Conservation (phyloP, 2,113 vertebrate species). For the Sceloporus undulatus region DNA sequence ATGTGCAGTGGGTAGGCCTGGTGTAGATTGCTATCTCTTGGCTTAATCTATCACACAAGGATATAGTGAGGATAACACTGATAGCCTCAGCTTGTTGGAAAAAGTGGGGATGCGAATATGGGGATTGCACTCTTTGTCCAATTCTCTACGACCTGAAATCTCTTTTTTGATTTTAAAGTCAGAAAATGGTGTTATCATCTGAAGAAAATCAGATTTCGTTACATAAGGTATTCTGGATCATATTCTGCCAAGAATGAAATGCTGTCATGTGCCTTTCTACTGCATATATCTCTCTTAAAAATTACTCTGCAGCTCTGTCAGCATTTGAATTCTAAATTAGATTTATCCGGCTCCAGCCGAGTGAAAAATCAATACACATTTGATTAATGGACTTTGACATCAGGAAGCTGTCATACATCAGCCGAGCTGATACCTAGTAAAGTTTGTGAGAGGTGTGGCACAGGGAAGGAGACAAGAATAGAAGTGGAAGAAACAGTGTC, state of each 20-base stretch:
- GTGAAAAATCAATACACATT: constrained; percentile 32
- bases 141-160: not conserved
- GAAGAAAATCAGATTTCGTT: not conserved
- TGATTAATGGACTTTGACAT: constrained; percentile 27
- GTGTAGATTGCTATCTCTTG: not conserved
- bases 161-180: not conserved
- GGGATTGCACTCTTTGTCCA: not conserved
- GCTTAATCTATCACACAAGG: not conserved
- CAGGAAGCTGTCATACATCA: constrained; percentile 1
- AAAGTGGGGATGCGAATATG: not conserved
- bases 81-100: not conserved
- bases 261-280: rapidly evolving
- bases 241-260: not conserved
- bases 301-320: not conserved
- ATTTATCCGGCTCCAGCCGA: constrained; percentile 25
- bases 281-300: not conserved
- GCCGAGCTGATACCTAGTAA: not conserved
- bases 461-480: not conserved
- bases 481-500: not conserved
- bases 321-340: constrained; percentile 36
- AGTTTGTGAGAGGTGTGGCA: not conserved
- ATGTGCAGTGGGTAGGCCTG: not conserved
- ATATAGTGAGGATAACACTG: not conserved
- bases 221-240: not conserved
- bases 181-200: rapidly evolving